Conservation (phyloP, 2,797 vertebrate species). For the Tympanoctomys barrerae region DNA sequence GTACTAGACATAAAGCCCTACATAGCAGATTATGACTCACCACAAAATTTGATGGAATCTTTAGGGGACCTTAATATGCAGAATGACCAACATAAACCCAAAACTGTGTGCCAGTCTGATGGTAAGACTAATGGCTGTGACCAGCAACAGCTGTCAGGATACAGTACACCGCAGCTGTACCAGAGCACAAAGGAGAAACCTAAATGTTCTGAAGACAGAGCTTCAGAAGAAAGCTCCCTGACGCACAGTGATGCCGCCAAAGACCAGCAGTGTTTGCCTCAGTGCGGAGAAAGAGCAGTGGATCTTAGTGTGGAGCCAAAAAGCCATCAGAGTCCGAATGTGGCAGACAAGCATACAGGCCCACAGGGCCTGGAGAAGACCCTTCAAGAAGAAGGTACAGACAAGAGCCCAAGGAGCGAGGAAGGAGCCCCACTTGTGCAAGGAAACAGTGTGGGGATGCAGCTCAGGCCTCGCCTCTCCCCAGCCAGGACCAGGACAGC, state of each 20-base stretch:
- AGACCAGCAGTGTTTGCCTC: not conserved
- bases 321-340: not conserved
- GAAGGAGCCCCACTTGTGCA: not conserved
- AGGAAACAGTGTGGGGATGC: not conserved
- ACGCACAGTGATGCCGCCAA: not conserved
- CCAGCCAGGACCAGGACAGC: not conserved
- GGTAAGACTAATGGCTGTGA: not conserved
- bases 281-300: not conserved
- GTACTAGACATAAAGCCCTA: constrained; percentile 95
- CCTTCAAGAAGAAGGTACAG: not conserved
- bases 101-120: not conserved
- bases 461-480: rapidly evolving
- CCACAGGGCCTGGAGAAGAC: not conserved
- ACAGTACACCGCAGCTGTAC: not conserved
- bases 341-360: not conserved
- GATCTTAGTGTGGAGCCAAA: not conserved
- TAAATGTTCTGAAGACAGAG: not conserved
- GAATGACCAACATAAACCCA: not conserved
- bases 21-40: constrained; percentile 94
- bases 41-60: constrained; percentile 68
- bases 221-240: not conserved
- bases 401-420: not conserved
- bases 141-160: not conserved
- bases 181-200: not conserved
- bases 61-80: constrained; percentile 55